Percentiles rank a stretch among this genome's conserved stretches.
These are phyloP conservation scores for Papilio polytes DNA, from an alignment of 1,140 invertebrate species.

Conservation along the genomic window DNA sequence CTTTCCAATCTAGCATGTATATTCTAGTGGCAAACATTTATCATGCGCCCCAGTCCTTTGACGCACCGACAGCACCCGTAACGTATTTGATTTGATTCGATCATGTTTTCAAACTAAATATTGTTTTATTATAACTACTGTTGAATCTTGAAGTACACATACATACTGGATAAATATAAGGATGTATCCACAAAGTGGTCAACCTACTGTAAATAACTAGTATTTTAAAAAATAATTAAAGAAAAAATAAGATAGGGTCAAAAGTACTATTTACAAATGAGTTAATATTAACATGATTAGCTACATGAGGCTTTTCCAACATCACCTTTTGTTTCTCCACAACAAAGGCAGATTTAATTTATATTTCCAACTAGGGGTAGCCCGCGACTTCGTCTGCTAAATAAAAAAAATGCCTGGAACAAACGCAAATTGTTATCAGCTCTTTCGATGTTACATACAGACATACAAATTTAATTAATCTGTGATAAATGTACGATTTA, in stretches of 20 bases:
- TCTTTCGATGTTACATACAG: too few species aligned
- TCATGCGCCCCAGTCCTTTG: slow-evolving; percentile 3
- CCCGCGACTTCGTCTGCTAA: too few species aligned
- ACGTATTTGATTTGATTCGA: slow-evolving; percentile 20
- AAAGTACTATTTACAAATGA: too few species aligned
- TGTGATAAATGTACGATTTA: neutral
- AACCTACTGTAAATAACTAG: neutral
- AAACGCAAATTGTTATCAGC: too few species aligned
- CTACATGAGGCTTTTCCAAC: neutral
- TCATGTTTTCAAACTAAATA: slow-evolving; percentile 13
- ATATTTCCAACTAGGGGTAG: too few species aligned
- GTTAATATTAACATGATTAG: too few species aligned
- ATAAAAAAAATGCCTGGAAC: too few species aligned
- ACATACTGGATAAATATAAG: neutral
- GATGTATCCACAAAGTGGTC: neutral
- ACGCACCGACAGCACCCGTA: slow-evolving; percentile 2
- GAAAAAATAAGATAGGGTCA: too few species aligned
- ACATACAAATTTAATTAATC: neutral
- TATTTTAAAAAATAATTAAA: neutral
- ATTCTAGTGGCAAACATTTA: slow-evolving; percentile 22
- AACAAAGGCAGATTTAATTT: neutral
- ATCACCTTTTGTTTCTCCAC: too few species aligned
- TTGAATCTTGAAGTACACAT: neutral
- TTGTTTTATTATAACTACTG: slow-evolving; percentile 13
- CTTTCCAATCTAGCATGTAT: slow-evolving; percentile 10